phyloP scores from a whole-genome alignment of 2,113 vertebrate genomes.

The Corythornis vintsioides region DNA sequence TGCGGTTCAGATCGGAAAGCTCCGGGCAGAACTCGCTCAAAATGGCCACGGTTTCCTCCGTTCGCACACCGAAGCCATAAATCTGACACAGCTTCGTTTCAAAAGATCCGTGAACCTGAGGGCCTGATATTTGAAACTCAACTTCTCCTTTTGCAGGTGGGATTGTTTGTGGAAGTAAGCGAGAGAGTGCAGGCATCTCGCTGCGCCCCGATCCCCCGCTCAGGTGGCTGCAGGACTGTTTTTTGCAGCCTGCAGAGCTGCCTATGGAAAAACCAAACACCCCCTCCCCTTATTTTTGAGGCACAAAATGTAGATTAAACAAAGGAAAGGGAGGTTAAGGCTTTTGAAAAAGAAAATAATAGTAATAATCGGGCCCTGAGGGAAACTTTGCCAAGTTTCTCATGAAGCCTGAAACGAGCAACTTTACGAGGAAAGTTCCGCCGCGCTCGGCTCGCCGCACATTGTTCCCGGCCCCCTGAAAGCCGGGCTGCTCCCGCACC shows the following conservation, averaged over 20 bases:
- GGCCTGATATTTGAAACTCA: conserved; percentile 57
- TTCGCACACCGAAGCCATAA: neutral
- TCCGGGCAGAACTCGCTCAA: neutral
- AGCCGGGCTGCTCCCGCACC: neutral
- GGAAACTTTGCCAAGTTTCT: conserved; percentile 54
- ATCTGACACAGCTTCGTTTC: conserved; percentile 51
- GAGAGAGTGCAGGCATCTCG: conserved; percentile 44
- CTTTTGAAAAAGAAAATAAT: neutral
- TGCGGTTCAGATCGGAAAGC: neutral
- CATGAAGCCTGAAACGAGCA: neutral
- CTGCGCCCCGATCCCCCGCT: neutral
- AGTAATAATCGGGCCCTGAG: neutral
- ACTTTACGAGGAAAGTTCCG: conserved; percentile 37
- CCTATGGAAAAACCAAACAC: conserved; percentile 21
- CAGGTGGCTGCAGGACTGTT: conserved; percentile 43
- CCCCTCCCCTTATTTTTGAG: neutral
- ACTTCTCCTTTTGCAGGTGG: conserved; percentile 59
- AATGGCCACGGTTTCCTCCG: conserved; percentile 44
- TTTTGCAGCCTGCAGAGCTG: neutral
- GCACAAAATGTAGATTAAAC: conserved; percentile 31
- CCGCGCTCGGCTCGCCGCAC: neutral
- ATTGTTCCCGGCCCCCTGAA: conserved; percentile 3
- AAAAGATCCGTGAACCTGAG: conserved; percentile 13
- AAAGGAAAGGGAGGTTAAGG: conserved; percentile 30
- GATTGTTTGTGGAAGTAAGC: conserved; percentile 57